phyloP scores from a whole-genome alignment of 1,140 invertebrate genomes.

The Pseudachorutes palmiensis region DNA sequence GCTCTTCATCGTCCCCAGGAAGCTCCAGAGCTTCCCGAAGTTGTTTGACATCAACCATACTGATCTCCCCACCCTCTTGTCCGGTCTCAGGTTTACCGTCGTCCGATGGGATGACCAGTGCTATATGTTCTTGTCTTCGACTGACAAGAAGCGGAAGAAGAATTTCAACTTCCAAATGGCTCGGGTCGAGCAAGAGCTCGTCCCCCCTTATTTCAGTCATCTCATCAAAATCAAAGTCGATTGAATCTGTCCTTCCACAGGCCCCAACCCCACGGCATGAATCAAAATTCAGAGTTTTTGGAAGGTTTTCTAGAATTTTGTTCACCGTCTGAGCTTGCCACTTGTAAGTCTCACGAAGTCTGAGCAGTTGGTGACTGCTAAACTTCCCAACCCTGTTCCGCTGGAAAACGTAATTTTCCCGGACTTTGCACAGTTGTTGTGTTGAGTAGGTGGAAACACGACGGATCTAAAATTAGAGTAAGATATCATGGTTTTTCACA shows the following conservation, averaged over 20 bases:
- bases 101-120: too few relatives aligned
- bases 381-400: slow-evolving; percentile 88
- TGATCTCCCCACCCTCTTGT: background rate
- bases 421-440: slow-evolving; percentile 79
- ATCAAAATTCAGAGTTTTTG: slow-evolving; percentile 76
- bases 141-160: background rate
- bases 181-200: slow-evolving; percentile 43
- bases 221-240: slow-evolving; percentile 50
- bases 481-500: too few relatives aligned
- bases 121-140: too few relatives aligned
- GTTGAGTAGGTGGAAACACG: slow-evolving; percentile 82
- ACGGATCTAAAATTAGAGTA: slow-evolving; percentile 42
- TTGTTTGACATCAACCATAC: too few relatives aligned
- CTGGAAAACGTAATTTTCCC: slow-evolving; percentile 91
- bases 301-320: slow-evolving; percentile 86
- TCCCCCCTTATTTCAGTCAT: slow-evolving; percentile 36
- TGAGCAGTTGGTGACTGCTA: slow-evolving; percentile 78
- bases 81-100: too few relatives aligned
- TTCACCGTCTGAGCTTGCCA: slow-evolving; percentile 89
- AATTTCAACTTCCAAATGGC: slow-evolving; percentile 39
- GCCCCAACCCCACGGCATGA: slow-evolving; percentile 75
- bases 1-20: too few relatives aligned
- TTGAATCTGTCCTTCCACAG: slow-evolving; percentile 68
- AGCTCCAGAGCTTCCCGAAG: too few relatives aligned
- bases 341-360: slow-evolving; percentile 84